Evolutionary conservation across 1,140 invertebrate species (phyloP).

Genomic region (Aphelenchoides besseyi): DNA sequence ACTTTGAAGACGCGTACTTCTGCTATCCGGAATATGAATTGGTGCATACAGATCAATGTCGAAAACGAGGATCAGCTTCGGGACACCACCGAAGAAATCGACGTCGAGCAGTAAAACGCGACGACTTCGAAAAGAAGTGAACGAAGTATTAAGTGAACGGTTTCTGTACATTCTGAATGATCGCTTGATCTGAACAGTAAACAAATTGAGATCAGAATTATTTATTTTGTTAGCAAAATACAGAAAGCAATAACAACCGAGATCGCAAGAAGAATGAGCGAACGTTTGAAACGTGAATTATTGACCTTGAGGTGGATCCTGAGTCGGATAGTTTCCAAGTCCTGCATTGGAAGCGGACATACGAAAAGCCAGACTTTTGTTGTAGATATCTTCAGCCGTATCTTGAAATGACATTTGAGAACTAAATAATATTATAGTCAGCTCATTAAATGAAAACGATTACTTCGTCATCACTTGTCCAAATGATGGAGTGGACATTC

Average conservation of each 20-base stretch:
- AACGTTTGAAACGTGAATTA: too few species aligned
- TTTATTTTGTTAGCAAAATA: too few species aligned
- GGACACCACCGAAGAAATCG: conserved; percentile 16
- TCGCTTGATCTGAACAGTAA: too few species aligned
- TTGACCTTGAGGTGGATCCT: neutral
- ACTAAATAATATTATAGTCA: neutral
- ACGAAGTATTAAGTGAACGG: too few species aligned
- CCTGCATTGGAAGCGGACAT: neutral
- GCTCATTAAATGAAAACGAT: neutral
- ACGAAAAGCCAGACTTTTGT: neutral
- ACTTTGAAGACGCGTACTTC: conserved; percentile 62
- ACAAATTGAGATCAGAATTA: too few species aligned
- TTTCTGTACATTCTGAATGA: too few species aligned
- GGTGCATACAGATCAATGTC: conserved; percentile 36
- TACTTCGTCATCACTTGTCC: neutral
- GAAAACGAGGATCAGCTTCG: too few species aligned
- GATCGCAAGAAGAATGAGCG: too few species aligned
- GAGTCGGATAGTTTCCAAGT: neutral
- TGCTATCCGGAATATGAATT: conserved; percentile 58
- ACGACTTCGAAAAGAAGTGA: conserved; percentile 7
- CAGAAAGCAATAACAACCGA: too few species aligned
- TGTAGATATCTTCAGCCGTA: neutral
- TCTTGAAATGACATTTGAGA: conserved; percentile 15
- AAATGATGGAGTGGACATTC: conserved; percentile 36
- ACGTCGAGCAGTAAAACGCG: conserved; percentile 2